Conservation (phyloP, 2,888 invertebrate genomes). For the Drosophila neutralis region DNA sequence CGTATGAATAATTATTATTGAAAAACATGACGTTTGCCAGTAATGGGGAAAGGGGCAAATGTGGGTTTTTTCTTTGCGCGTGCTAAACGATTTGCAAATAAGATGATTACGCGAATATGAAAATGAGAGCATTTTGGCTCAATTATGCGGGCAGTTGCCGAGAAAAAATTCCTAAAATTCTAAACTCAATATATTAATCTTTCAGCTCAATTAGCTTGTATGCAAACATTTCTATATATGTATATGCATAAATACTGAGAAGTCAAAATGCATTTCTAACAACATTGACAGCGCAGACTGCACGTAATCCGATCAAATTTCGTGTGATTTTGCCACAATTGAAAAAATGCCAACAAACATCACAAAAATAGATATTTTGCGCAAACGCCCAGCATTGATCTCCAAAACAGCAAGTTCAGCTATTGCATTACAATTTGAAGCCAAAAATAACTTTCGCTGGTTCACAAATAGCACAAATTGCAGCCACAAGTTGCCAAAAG, state of each 20-base stretch:
- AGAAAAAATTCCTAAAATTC: background rate
- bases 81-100: constrained; percentile 22
- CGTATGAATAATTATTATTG: constrained; percentile 33
- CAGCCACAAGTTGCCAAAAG: constrained; percentile 30
- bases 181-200: background rate
- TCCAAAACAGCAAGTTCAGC: constrained; percentile 47
- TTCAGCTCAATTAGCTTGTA: background rate
- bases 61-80: constrained; percentile 8
- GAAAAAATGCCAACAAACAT: background rate
- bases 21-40: constrained; percentile 6
- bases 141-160: constrained; percentile 1
- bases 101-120: constrained; percentile 17
- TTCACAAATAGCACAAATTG: constrained; percentile 44
- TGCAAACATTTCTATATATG: background rate
- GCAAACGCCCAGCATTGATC: constrained; percentile 38
- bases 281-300: background rate
- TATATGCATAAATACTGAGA: background rate
- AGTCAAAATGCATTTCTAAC: background rate
- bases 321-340: constrained; percentile 8
- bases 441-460: constrained; percentile 34
- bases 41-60: background rate
- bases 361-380: constrained; percentile 37
- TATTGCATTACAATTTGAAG: constrained; percentile 52
- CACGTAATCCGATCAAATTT: constrained; percentile 25
- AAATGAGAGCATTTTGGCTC: constrained; percentile 3